phyloP scores from a whole-genome alignment of 1,140 invertebrate genomes.

The Bombus pascuorum region DNA sequence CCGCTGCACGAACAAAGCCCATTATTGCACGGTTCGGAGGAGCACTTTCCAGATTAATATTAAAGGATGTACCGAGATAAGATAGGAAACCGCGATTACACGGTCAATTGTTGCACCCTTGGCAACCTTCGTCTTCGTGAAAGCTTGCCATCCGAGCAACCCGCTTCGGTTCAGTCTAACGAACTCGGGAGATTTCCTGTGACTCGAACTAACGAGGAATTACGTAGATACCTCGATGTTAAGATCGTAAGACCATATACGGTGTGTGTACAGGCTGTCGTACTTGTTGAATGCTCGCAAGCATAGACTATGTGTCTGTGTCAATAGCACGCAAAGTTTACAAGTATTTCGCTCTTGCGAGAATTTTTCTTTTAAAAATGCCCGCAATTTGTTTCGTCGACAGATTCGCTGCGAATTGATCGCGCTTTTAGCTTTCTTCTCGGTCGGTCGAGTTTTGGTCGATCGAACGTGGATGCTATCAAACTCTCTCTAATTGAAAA shows the following conservation, averaged over 20 bases:
- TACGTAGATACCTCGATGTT: too few relatives aligned
- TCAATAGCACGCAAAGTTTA: too few relatives aligned
- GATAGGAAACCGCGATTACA: slow-evolving; percentile 25
- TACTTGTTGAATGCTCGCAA: slow-evolving; percentile 2
- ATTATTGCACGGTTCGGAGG: slow-evolving; percentile 57
- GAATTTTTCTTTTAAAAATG: neutral
- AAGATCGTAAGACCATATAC: neutral
- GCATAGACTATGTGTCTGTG: too few relatives aligned
- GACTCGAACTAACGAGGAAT: neutral
- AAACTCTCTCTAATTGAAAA: slow-evolving; percentile 68
- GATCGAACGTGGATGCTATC: slow-evolving; percentile 35
- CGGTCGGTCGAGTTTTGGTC: neutral
- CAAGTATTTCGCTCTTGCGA: too few relatives aligned
- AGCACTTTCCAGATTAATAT: slow-evolving; percentile 65
- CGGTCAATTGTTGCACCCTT: slow-evolving; percentile 27
- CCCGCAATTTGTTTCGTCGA: slow-evolving; percentile 46
- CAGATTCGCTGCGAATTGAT: slow-evolving; percentile 43
- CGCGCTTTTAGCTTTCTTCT: slow-evolving; percentile 10
- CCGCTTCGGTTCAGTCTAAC: neutral
- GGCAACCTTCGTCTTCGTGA: neutral
- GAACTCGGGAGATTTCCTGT: neutral
- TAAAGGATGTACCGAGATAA: slow-evolving; percentile 50
- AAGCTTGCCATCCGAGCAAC: neutral
- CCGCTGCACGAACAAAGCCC: slow-evolving; percentile 38
- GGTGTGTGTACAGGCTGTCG: too few relatives aligned